phyloP scores from a whole-genome alignment of 2,113 vertebrate genomes.

The Spilogale gracilis region DNA sequence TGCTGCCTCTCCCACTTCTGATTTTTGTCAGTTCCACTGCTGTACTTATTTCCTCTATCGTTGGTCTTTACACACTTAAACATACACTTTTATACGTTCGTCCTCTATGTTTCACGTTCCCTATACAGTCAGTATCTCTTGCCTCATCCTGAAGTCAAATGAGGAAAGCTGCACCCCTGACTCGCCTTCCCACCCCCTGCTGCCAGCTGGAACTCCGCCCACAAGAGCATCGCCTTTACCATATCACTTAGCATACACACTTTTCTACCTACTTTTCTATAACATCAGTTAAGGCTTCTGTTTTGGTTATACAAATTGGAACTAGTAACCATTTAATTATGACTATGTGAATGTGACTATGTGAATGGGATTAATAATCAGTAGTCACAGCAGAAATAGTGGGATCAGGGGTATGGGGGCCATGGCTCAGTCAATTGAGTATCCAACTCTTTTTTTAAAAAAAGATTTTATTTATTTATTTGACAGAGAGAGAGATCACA shows the following conservation, averaged over 20 bases:
- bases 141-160: background rate
- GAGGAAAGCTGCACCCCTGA: background rate
- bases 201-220: background rate
- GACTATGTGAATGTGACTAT: background rate
- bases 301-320: constrained; percentile 24
- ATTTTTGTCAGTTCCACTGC: background rate
- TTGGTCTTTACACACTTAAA: background rate
- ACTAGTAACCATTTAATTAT: background rate
- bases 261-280: background rate
- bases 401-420: background rate
- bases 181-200: background rate
- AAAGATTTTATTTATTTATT: no score
- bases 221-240: fast-evolving
- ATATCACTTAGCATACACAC: fast-evolving
- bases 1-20: background rate
- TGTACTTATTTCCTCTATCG: background rate
- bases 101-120: background rate
- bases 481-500: no score
- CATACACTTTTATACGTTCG: background rate
- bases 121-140: background rate
- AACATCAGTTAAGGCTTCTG: background rate
- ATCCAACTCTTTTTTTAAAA: background rate
- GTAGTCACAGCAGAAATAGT: background rate
- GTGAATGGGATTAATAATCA: background rate
- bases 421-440: background rate